Evolutionary conservation across 35 echinoderm and acorn worm species (phyloP).

Genomic region (Lytechinus pictus): DNA sequence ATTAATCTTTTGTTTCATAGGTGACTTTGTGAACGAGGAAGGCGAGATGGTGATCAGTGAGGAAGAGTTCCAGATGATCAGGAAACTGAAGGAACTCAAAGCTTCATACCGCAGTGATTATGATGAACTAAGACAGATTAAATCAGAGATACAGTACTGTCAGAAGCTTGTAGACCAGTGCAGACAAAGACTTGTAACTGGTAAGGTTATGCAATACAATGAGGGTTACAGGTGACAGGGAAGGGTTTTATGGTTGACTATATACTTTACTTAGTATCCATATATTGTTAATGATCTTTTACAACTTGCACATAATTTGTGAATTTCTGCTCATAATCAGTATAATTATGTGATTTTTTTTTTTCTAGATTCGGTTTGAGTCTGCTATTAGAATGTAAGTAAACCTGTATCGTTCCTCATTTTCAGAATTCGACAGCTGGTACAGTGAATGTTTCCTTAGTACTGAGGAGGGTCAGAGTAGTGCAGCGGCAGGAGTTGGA

Average conservation of each 20-base stretch:
- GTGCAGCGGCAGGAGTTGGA: slow-evolving; percentile 82
- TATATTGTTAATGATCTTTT: no score
- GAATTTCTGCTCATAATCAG: no score
- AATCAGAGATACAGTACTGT: slow-evolving; percentile 96
- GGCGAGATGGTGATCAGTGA: slow-evolving; percentile 91
- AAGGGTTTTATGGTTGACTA: no score
- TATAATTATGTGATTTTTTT: no score
- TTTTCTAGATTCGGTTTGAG: no score
- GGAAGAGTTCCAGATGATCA: slow-evolving; percentile 92
- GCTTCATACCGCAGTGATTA: slow-evolving; percentile 88
- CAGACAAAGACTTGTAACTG: slow-evolving; percentile 83
- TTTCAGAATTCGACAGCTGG: slow-evolving; percentile 96
- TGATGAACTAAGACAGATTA: slow-evolving; percentile 85
- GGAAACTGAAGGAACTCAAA: slow-evolving; percentile 93
- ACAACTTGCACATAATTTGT: no score
- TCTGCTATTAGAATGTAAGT: no score
- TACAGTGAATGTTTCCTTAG: slow-evolving; percentile 91
- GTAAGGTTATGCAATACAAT: slow-evolving; percentile 40
- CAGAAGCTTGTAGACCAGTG: slow-evolving; percentile 97
- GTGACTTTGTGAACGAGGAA: slow-evolving; percentile 85
- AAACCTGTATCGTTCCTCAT: no score
- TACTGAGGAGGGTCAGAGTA: slow-evolving; percentile 67
- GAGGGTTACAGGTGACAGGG: background rate
- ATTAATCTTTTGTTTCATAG: slow-evolving; percentile 49
- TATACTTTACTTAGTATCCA: no score